phyloP scores from a whole-genome alignment of 2,888 invertebrate species.

The Zygothrica quintamaculata region DNA sequence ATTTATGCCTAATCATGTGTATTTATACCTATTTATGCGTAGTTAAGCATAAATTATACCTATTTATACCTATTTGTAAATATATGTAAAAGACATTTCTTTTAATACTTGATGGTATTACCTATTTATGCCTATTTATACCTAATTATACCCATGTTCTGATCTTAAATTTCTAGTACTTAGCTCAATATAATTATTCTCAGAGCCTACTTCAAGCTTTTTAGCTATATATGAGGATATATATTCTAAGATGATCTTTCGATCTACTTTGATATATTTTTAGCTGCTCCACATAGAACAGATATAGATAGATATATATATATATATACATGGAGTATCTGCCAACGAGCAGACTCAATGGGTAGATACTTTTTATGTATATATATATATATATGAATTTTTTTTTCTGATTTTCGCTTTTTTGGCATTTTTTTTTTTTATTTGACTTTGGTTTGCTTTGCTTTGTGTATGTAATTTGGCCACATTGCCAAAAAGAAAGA shows the following conservation, averaged over 20 bases:
- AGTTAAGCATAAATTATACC: too few species aligned
- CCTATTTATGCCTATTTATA: too few species aligned
- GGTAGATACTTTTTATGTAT: too few species aligned
- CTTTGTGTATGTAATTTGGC: conserved; percentile 30
- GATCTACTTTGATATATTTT: background rate
- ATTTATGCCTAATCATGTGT: too few species aligned
- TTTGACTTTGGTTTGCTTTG: conserved; percentile 19
- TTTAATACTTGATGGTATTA: too few species aligned
- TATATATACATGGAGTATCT: background rate
- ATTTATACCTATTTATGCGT: too few species aligned
- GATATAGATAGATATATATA: background rate
- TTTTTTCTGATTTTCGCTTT: conserved; percentile 55
- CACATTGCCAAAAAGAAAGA: conserved; percentile 20
- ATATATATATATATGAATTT: background rate
- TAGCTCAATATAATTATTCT: too few species aligned
- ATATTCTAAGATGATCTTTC: background rate
- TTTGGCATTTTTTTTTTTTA: conserved; percentile 48
- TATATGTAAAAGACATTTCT: too few species aligned
- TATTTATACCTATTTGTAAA: too few species aligned
- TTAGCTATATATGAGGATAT: background rate
- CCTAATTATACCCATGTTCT: too few species aligned
- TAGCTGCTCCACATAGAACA: background rate
- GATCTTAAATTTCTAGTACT: too few species aligned
- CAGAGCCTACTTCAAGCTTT: background rate
- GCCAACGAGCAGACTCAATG: background rate